phyloP scores from a whole-genome alignment of 2,113 vertebrate species.

The Siniperca chuatsi region DNA sequence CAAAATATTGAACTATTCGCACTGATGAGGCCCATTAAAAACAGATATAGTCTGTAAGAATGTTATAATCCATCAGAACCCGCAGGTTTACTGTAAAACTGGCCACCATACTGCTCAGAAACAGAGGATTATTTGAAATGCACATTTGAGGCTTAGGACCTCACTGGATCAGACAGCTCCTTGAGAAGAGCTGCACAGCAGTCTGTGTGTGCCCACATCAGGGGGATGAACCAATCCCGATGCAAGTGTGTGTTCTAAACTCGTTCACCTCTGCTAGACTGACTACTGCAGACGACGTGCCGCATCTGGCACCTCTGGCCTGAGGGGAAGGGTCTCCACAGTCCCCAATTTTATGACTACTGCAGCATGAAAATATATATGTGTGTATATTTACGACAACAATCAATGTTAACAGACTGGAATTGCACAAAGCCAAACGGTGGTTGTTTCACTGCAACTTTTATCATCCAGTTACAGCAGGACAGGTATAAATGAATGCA shows the following conservation, averaged over 20 bases:
- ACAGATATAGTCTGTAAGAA: neutral
- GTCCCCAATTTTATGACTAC: neutral
- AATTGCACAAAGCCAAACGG: neutral
- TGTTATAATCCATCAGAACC: conserved; percentile 5
- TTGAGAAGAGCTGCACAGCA: conserved; percentile 45
- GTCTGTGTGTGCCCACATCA: conserved; percentile 29
- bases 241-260: conserved; percentile 32
- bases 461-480: neutral
- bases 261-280: conserved; percentile 18
- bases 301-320: conserved; percentile 20
- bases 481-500: neutral
- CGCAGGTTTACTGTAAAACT: conserved; percentile 34
- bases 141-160: conserved; percentile 38
- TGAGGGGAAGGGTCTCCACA: neutral
- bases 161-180: conserved; percentile 48
- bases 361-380: neutral
- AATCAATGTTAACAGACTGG: neutral
- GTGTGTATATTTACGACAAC: neutral
- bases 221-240: neutral
- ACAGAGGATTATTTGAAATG: conserved; percentile 46
- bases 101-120: conserved; percentile 4
- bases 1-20: neutral
- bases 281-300: conserved; percentile 7
- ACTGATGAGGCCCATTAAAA: neutral
- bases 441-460: neutral